Conservation (phyloP, 2,888 invertebrate genomes). For the Ochropleura plecta region DNA sequence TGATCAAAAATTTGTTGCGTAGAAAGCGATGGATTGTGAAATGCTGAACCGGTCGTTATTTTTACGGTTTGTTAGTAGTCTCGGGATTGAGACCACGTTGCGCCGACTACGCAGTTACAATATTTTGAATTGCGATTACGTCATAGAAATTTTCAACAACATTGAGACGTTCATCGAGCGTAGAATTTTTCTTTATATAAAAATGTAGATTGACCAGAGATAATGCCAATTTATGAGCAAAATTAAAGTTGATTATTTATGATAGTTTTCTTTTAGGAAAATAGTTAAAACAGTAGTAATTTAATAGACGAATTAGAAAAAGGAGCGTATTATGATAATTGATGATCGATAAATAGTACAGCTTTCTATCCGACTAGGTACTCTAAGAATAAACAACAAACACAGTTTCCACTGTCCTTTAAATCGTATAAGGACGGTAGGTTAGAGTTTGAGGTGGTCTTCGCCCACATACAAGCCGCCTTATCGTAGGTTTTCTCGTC, state of each 20-base stretch:
- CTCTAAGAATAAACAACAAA: neutral
- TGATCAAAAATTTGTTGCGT: neutral
- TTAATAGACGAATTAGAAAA: neutral
- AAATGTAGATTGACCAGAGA: neutral
- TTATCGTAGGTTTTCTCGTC: conserved; percentile 14
- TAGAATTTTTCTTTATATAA: conserved; percentile 5
- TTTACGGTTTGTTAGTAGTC: conserved; percentile 29
- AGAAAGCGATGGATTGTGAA: conserved; percentile 21
- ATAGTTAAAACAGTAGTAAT: neutral
- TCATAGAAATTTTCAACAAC: conserved; percentile 46
- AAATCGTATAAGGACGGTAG: neutral
- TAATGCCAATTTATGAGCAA: neutral
- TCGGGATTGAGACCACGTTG: conserved; percentile 19
- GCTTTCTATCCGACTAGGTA: neutral
- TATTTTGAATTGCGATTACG: conserved; percentile 56
- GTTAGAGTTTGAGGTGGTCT: neutral
- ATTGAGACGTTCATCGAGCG: neutral
- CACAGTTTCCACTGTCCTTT: neutral
- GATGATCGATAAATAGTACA: neutral
- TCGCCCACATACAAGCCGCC: neutral
- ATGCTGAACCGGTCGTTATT: neutral
- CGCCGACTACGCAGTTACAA: conserved; percentile 63
- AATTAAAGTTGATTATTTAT: neutral
- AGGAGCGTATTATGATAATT: neutral
- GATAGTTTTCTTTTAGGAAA: neutral